These are phyloP conservation scores for Stenotaenia linearis DNA, from an alignment of 2,888 invertebrate species.

Conservation along the genomic window DNA sequence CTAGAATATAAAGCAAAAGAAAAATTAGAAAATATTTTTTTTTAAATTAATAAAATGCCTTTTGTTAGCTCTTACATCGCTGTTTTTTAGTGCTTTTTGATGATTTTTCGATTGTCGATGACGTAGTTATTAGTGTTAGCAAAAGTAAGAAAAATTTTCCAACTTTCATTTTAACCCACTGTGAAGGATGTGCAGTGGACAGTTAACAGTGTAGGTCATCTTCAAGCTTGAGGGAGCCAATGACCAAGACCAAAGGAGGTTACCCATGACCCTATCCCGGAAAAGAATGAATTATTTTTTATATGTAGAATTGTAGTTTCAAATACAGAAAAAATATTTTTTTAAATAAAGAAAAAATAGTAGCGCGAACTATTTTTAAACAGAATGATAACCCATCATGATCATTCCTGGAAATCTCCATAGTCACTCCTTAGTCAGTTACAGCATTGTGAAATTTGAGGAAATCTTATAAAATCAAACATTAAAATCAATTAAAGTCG, in stretches of 20 bases:
- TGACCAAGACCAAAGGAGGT: background rate
- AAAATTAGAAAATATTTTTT: no score
- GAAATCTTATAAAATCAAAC: no score
- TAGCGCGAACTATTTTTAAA: no score
- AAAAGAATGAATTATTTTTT: background rate
- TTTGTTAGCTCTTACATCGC: background rate
- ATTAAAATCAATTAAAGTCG: no score
- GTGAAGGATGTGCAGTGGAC: background rate
- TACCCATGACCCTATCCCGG: background rate
- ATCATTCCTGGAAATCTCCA: no score
- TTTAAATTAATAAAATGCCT: background rate
- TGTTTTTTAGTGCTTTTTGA: background rate
- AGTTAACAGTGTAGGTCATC: background rate
- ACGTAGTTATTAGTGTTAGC: background rate
- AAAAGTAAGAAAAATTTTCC: background rate
- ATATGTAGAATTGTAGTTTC: no score
- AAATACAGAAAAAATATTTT: no score
- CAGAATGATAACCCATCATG: no score
- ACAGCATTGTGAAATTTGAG: no score
- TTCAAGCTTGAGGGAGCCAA: background rate
- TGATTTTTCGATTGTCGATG: background rate
- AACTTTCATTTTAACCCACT: background rate
- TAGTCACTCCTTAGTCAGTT: no score
- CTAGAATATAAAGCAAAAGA: constrained; percentile 55
- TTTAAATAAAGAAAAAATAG: no score